Percentiles rank a stretch among this genome's conserved stretches.
phyloP scores from a whole-genome alignment of 2,113 vertebrate species.

The Laticauda colubrina region DNA sequence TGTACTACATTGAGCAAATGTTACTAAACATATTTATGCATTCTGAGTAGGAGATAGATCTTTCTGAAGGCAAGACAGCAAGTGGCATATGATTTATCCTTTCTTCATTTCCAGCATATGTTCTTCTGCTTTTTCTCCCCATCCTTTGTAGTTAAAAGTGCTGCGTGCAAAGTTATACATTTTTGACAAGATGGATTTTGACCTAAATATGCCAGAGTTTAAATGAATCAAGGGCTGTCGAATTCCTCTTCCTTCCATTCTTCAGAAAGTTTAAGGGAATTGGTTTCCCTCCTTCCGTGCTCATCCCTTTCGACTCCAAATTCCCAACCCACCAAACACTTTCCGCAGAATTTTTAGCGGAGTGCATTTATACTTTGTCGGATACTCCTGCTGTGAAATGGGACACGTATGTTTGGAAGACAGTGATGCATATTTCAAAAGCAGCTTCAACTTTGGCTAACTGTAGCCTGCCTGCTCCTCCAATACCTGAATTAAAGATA shows the following conservation, averaged over 20 bases:
- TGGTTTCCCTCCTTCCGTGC: neutral
- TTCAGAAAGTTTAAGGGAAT: conserved; percentile 43
- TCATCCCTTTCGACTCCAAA: no score
- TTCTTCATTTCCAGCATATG: conserved; percentile 48
- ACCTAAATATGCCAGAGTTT: conserved; percentile 65
- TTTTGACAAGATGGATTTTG: conserved; percentile 74
- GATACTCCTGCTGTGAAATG: neutral
- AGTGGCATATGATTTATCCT: conserved; percentile 66
- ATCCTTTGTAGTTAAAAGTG: conserved; percentile 45
- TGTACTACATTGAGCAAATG: conserved; percentile 36
- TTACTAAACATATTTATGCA: conserved; percentile 37
- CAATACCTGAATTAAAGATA: neutral
- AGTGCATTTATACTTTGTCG: neutral
- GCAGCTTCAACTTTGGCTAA: no score
- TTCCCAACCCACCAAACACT: conserved; percentile 20
- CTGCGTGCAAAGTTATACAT: conserved; percentile 65
- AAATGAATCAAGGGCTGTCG: conserved; percentile 64
- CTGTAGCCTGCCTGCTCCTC: neutral
- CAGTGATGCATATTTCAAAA: neutral
- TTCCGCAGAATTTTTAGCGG: neutral
- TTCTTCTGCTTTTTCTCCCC: neutral
- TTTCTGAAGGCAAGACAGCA: conserved; percentile 51
- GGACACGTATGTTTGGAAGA: neutral
- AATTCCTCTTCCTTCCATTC: conserved; percentile 52
- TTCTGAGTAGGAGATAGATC: conserved; percentile 60